Base-by-base conservation (phyloP, 2,888 invertebrate genomes). In the Ichneumoninae sp. region DNA sequence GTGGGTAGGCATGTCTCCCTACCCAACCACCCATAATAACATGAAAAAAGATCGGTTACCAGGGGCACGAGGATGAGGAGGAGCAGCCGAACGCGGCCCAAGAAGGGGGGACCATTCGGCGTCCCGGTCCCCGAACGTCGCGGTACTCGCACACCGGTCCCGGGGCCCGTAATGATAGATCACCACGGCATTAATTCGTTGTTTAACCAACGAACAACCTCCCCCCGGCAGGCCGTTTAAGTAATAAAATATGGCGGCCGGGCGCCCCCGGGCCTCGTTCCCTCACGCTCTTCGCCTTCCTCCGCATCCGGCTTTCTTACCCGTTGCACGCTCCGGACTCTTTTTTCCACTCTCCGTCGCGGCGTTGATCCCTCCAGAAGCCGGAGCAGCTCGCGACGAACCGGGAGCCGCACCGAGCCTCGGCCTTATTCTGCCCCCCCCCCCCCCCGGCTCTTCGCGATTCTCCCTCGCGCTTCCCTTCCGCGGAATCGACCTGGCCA, bases 181-280 rank as follows among this genome's bases (percentile, higher is more conserved):
- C 89, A 88, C 89, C 88, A 86, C 82, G 88, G 90, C 91, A 91
- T 90, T 91, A 91, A 91, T 91, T 90, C 91, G 90, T 91, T 91
- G 91, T 91, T 90, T 90, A 91, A 90, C 91, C 91, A 91, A 91
- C 91, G 90, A 90, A 90, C 87, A 89, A 90, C 90, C 89, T 89
- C 86, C 88, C 86, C 88, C 84, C 87, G 88, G 89, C 89, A 89
- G 90, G 88, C 88, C 90, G 90, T 89, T 91, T 91, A 90, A 90
- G 91, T 89, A 91, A 91, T 91, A 91, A 91, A 91, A 91, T 90
- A 91, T 91, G 91, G 90, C 91, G 89, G 85, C 86, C 52, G 88
- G 83, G 54, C 30, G 74, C 75, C 82, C 65, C 60, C 57, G 63
- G 76, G 77, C 66, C 70, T 75, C 79, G 74, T 81, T 74, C 82